A percentile compares a stretch with the other conserved stretches of the same genome.
These are phyloP conservation scores for Pseudomyrmex flavicornis DNA, from an alignment of 1,140 invertebrate species.

Conservation along the genomic window DNA sequence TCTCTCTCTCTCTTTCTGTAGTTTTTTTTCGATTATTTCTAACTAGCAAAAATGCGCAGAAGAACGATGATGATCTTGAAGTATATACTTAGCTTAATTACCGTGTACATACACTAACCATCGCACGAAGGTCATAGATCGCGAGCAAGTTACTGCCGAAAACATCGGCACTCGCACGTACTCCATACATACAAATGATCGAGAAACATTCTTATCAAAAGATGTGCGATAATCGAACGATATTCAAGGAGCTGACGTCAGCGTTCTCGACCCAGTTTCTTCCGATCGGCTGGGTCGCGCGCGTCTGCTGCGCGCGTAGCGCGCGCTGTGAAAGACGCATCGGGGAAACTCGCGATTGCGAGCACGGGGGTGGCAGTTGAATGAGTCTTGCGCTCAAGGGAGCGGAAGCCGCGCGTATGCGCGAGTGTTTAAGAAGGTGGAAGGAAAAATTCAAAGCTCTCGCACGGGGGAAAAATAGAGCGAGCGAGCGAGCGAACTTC, in stretches of 20 bases:
- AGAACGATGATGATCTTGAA: not conserved
- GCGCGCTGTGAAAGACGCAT: conserved; percentile 47
- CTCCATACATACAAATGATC: not conserved
- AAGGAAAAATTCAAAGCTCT: conserved; percentile 63
- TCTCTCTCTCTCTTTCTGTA: too few relatives aligned
- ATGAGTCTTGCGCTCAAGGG: conserved; percentile 38
- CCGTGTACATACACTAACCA: not conserved
- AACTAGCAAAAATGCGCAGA: conserved; percentile 13
- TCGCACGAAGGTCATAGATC: not conserved
- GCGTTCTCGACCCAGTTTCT: conserved; percentile 63
- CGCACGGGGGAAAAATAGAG: conserved; percentile 30
- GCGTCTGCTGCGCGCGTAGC: conserved; percentile 17
- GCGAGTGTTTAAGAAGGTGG: conserved; percentile 19
- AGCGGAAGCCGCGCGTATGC: conserved; percentile 35
- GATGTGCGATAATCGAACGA: conserved; percentile 34
- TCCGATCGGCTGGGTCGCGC: conserved; percentile 41
- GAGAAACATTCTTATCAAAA: conserved; percentile 17
- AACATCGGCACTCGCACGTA: not conserved
- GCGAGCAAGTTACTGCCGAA: not conserved
- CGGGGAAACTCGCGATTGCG: conserved; percentile 62
- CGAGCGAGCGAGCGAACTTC: conserved; percentile 37
- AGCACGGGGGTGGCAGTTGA: conserved; percentile 52
- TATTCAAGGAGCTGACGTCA: conserved; percentile 72
- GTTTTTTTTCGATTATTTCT: too few relatives aligned
- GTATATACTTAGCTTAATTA: not conserved